These are phyloP conservation scores for Oncorhynchus clarkii DNA, from an alignment of 2,113 vertebrate species.

Conservation along the genomic window DNA sequence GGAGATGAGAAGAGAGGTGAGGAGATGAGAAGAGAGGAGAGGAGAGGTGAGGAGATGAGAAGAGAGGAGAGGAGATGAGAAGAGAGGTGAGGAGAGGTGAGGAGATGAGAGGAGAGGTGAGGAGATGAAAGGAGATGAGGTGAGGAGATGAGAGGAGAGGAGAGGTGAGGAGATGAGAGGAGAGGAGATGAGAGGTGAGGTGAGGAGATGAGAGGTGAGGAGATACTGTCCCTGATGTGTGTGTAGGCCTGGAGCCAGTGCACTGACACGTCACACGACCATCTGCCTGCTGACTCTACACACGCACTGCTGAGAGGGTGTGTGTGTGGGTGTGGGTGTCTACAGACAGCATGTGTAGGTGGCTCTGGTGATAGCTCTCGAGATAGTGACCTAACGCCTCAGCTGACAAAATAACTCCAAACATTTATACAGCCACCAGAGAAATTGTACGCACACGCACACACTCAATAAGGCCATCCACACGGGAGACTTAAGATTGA, in stretches of 20 bases:
- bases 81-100: fast-evolving
- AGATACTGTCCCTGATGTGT: constrained; percentile 1
- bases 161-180: too few species aligned
- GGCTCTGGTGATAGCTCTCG: constrained; percentile 29
- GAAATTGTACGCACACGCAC: background rate
- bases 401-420: constrained; percentile 56
- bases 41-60: background rate
- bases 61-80: too few species aligned
- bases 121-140: too few species aligned
- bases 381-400: constrained; percentile 13
- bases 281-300: background rate
- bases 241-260: constrained; percentile 8
- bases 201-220: too few species aligned
- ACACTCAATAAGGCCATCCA: constrained; percentile 6
- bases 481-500: constrained; percentile 25
- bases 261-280: background rate
- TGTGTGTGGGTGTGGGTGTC: background rate
- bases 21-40: background rate
- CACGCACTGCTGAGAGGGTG: background rate
- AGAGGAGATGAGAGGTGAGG: too few species aligned
- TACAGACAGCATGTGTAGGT: background rate
- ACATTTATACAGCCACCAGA: constrained; percentile 19
- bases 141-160: too few species aligned
- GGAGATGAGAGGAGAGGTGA: too few species aligned
- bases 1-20: background rate